Evolutionary conservation across 2,797 vertebrate species (phyloP), one percentile per base, ranked within the genome.

Genomic region (Gastrophryne carolinensis): DNA sequence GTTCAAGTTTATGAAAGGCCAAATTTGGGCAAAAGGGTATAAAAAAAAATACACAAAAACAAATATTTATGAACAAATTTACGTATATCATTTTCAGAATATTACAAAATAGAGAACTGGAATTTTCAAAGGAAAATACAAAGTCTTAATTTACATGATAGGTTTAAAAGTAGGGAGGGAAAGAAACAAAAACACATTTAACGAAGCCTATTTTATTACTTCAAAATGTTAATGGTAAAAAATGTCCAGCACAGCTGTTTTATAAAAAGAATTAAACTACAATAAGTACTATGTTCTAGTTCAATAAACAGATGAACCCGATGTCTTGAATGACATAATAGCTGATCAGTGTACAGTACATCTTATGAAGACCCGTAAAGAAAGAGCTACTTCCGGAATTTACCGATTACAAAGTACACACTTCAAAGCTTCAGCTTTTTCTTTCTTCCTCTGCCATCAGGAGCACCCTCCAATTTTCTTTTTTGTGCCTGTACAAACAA

Each of bases 391-490:
- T 92, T 88, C 87, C 78, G 87, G 83, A 87, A 84, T 86, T 85
- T 85, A 89, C 88, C 90, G 85, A 90, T 86, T 85, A 86, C 44
- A 87, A 83, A 82, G 83, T 81, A 73, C 77, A 58, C 74, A 37
- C 37, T 89, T 97, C 89, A 99, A 92, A 99, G 91, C 88, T 99
- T 98, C 66, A 98, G 89, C 84, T 98, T 99, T 89, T 98, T 98
- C 85, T 94, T 93, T 68, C 97, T 94, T 77, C 96, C 96, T 57
- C 97, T 93, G 8, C 94, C 95, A 15, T 99, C 96, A 52, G 94
- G 84, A 21, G 91, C 93, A 62, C 93, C 96, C 24, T 98, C 97
- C 58, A 95, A 90, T 87, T 98, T 98, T 78, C 96, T 93, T 80
- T 98, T 99, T 88, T 97, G 95, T 63, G 92, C 93, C 96, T 98